Conservation (phyloP, 2,888 invertebrate genomes). For the Tolmerus cingulatus region DNA sequence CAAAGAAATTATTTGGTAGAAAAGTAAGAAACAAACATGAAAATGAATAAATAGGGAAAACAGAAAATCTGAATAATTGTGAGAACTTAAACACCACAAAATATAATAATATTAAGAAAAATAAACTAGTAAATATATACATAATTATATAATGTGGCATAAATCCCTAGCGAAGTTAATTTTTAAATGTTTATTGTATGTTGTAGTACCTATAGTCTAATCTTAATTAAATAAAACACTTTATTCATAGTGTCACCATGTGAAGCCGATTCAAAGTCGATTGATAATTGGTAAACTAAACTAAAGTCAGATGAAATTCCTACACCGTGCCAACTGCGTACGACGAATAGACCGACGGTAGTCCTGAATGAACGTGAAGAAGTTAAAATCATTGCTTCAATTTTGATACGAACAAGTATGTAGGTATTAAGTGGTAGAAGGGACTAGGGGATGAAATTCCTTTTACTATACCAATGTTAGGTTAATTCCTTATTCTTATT, state of each 20-base stretch:
- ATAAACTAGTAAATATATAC: background rate
- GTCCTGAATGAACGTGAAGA: background rate
- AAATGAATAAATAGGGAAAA: background rate
- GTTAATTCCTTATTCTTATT: background rate
- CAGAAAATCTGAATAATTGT: conserved; percentile 1
- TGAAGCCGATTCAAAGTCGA: background rate
- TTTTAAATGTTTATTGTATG: conserved; percentile 30
- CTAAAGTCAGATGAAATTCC: background rate
- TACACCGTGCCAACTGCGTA: background rate
- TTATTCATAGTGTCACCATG: background rate
- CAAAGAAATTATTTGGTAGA: background rate
- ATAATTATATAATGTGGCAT: background rate
- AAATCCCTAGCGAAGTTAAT: background rate
- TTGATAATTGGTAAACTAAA: background rate
- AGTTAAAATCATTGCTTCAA: background rate
- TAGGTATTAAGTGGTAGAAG: background rate
- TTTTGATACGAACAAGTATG: background rate
- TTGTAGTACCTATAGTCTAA: conserved; percentile 11
- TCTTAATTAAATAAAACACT: background rate
- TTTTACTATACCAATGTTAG: background rate
- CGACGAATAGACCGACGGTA: background rate
- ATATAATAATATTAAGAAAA: background rate
- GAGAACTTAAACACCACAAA: conserved; percentile 14
- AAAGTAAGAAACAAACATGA: background rate
- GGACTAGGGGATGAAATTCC: background rate